phyloP scores from a whole-genome alignment of 2,888 invertebrate genomes.

The Lasioglossum morio region DNA sequence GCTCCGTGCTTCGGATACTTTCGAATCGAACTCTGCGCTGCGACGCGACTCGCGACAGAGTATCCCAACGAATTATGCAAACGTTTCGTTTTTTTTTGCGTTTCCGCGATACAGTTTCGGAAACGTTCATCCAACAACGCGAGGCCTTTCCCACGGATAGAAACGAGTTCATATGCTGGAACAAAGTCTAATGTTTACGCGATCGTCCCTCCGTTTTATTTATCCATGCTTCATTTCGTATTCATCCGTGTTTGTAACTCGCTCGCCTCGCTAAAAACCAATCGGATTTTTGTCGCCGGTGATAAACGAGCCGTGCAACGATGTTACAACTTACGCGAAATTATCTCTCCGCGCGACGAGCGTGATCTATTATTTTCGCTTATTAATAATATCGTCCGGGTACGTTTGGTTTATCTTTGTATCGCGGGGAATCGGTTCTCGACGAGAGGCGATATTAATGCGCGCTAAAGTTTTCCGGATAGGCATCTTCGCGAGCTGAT shows the following conservation, averaged over 20 bases:
- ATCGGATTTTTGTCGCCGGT: neutral
- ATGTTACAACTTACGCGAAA: slow-evolving; percentile 8
- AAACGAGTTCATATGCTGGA: neutral
- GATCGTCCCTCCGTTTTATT: neutral
- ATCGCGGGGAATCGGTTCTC: slow-evolving; percentile 39
- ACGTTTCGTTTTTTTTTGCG: neutral
- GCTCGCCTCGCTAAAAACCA: neutral
- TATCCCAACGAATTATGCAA: neutral
- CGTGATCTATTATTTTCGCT: slow-evolving; percentile 43
- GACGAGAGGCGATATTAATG: slow-evolving; percentile 56
- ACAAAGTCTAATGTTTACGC: neutral
- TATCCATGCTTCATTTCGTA: too few relatives aligned
- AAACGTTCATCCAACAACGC: neutral
- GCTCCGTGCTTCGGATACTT: slow-evolving; percentile 48
- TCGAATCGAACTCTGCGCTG: slow-evolving; percentile 28
- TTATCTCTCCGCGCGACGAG: slow-evolving; percentile 32
- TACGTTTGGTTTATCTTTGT: slow-evolving; percentile 38
- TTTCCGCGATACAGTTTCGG: neutral
- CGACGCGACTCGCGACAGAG: neutral
- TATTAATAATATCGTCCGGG: slow-evolving; percentile 51
- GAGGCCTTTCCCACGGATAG: slow-evolving; percentile 8
- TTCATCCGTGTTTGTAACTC: too few relatives aligned
- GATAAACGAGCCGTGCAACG: slow-evolving; percentile 14
- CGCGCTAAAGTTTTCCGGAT: slow-evolving; percentile 56
- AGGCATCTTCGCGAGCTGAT: slow-evolving; percentile 69